Conservation (phyloP, 2,888 invertebrate species). For the Himalopsyche anomala region DNA sequence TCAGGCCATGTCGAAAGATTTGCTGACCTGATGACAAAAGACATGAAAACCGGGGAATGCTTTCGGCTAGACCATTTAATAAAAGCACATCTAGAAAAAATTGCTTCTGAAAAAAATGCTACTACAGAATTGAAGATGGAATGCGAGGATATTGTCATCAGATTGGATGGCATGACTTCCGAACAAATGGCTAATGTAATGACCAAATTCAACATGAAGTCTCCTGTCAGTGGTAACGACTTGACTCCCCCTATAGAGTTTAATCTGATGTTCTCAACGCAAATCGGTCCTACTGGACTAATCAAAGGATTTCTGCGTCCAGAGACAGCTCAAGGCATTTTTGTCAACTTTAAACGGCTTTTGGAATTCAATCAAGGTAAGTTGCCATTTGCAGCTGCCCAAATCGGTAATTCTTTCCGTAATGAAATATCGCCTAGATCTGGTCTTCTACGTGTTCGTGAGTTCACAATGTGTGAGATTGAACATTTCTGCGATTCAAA, state of each 20-base stretch:
- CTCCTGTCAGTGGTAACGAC: slow-evolving; percentile 96
- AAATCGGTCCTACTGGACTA: slow-evolving; percentile 97
- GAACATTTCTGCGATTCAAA: slow-evolving; percentile 99
- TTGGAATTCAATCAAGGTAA: slow-evolving; percentile 98
- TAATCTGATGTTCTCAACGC: slow-evolving; percentile 99
- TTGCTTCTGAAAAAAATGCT: slow-evolving; percentile 89
- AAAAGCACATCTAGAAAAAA: slow-evolving; percentile 93
- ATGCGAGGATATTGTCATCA: slow-evolving; percentile 87
- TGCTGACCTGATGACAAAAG: slow-evolving; percentile 99
- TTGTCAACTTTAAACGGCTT: slow-evolving; percentile 98
- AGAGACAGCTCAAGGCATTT: slow-evolving; percentile 99
- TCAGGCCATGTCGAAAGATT: slow-evolving; percentile 99
- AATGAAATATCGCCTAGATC: slow-evolving; percentile 99
- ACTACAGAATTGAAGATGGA: slow-evolving; percentile 83
- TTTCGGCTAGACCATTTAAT: slow-evolving; percentile 98
- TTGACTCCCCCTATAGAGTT: slow-evolving; percentile 97
- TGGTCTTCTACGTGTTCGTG: slow-evolving; percentile 95
- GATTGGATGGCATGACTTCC: slow-evolving; percentile 94
- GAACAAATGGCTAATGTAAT: slow-evolving; percentile 92
- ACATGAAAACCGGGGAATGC: slow-evolving; percentile 96
- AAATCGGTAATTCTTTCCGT: slow-evolving; percentile 98
- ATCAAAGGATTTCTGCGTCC: slow-evolving; percentile 97
- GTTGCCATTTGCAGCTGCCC: slow-evolving; percentile 98
- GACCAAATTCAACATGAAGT: slow-evolving; percentile 93
- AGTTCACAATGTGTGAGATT: slow-evolving; percentile 99